Evolutionary conservation across 2,888 invertebrate species (phyloP), one percentile per base, ranked within the genome.

Genomic region (Penaeus monodon): DNA sequence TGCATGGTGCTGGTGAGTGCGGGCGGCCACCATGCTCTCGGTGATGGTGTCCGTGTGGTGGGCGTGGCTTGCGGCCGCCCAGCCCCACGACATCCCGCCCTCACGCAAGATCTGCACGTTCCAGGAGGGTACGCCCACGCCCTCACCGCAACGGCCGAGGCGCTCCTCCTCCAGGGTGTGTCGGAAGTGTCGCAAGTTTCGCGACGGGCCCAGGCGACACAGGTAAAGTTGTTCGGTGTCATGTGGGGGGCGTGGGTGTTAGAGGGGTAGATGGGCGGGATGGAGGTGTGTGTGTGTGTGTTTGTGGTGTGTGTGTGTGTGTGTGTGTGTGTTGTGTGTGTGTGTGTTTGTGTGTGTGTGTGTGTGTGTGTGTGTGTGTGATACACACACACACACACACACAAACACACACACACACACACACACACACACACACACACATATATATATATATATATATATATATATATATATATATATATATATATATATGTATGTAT

Each of bases 41-140:
- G 86, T 86, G 68, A 86, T 86, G 86, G 86, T 86, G 86, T 86
- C 86, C 20, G 86, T 86, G 68, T 86, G 86, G 86, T 86, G 86
- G 86, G 86, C 81, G 81, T 86, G 86, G 86, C 77, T 86, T 38
- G 82, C 80, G 68, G 86, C 86, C 38, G 81, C 81, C 63, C 74
- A 78, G 78, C 78, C 78, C 27, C 78, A 57, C 64, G 63, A 64
- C 33, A 14, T 29, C 33, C 63, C 79, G 65, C 29, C 57, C 83
- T 57, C 83, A 44, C 85, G 85, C 76, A 85, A 85, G 81, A 85
- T 77, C 49, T 85, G 85, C 81, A 85, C 85, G 81, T 85, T 85
- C 74, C 85, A 81, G 66, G 85, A 85, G 76, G 85, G 85, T 74
- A 85, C 85, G 76, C 81, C 85, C 80, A 85, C 85, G 33, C 81